Base-by-base conservation (phyloP, 2,888 invertebrate genomes). In the Subacronicta megacephala region DNA sequence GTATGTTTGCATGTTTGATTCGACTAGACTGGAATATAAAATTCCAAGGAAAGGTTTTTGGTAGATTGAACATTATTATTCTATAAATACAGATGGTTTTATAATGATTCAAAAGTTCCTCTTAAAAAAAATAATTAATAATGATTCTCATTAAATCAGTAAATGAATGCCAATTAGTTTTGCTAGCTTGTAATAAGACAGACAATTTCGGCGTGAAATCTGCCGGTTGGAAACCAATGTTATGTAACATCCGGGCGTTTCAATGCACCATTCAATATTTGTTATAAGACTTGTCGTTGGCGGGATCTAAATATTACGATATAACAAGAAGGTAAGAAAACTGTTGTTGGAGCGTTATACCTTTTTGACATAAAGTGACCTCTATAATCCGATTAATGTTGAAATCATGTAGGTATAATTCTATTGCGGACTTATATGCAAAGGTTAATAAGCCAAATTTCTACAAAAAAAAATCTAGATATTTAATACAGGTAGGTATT, bases 231-330 rank as follows among this genome's bases (percentile, higher is more conserved):
- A 61, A 56, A 44, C 50, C 51, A 43, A 18, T 41, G 45, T 77
- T 71, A 62, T 42, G 65, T 65, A 75, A 77, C 37, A 53, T 74
- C 75, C 77, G 43, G 35, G 6, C 35, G n/a, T 33, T 60, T 59
- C 41, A 60, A 62, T 51, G 53, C 62, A 49, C 41, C 50, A 59
- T 62, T 75, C 55, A 55, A 49, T 58, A 55, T 26, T 59, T 51
- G 54, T 53, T 60, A 45, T 49, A 56, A 59, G 46, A 56, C 60
- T 20, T 38, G 35, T 43, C 51, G 26, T 13, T 40, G 23, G 23
- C 38, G 40, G 15, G 23, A 15, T 35, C 65, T 10, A 40, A 40
- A 18, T 33, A 31, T 47, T 18, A 26, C 29, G 12, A 47, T 18
- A 16, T 16, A 18, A 29, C 31, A 31, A 31, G 12, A 18, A 40